These are phyloP conservation scores for Leptarthrus brevirostris DNA, from an alignment of 2,888 invertebrate genomes.

Conservation along the genomic window DNA sequence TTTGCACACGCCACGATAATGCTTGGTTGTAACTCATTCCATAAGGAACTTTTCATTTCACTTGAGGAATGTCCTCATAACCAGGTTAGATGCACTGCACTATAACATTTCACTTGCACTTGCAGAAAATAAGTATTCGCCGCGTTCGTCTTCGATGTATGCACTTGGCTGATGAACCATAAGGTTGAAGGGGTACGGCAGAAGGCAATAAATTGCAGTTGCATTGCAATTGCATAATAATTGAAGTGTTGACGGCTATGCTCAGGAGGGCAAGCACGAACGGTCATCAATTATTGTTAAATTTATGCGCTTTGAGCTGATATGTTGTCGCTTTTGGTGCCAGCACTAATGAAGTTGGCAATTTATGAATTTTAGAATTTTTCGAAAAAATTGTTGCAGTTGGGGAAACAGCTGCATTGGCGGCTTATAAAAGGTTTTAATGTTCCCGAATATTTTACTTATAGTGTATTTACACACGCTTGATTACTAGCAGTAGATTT, in stretches of 20 bases:
- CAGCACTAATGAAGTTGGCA: slow-evolving; percentile 5
- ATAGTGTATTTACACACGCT: no score
- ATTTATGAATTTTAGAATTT: slow-evolving; percentile 8
- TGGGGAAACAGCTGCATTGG: no score
- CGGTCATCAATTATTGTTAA: not conserved
- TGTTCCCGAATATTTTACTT: no score
- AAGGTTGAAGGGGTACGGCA: no score
- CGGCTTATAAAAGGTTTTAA: no score
- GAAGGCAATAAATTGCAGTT: not conserved
- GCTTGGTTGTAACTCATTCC: not conserved
- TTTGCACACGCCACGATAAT: not conserved
- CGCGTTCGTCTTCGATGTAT: no score
- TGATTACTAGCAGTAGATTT: no score
- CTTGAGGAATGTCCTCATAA: slow-evolving; percentile 1
- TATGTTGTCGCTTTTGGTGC: not conserved
- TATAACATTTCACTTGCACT: no score
- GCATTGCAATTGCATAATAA: slow-evolving; percentile 23
- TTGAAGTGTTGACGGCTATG: slow-evolving; percentile 7
- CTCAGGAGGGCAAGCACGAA: not conserved
- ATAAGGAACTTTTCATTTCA: slow-evolving; percentile 9
- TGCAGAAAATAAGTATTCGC: no score
- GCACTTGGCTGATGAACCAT: no score
- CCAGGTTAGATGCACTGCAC: not conserved
- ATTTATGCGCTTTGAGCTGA: not conserved
- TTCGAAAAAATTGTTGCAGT: no score